These are phyloP conservation scores for Tragopan temminckii DNA, from an alignment of 2,797 vertebrate genomes.

Conservation along the genomic window DNA sequence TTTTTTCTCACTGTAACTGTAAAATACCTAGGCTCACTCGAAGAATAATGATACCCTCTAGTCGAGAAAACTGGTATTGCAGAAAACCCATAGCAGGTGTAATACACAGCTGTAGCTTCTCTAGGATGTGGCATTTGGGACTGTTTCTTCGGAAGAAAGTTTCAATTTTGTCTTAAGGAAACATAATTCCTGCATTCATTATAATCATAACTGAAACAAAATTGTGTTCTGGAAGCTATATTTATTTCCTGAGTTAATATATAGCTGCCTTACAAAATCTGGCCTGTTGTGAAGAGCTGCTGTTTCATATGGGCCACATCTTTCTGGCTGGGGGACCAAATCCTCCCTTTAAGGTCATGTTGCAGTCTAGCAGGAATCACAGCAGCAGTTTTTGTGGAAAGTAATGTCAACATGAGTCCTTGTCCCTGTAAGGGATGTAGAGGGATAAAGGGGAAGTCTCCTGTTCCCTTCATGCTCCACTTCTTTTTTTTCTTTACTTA, in stretches of 20 bases:
- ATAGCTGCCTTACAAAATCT: background rate
- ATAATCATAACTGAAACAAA: no score
- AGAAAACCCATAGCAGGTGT: background rate
- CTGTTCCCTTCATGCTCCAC: background rate
- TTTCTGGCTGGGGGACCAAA: background rate
- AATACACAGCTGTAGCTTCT: background rate
- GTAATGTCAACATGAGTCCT: background rate
- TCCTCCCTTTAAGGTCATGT: background rate
- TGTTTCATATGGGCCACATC: background rate
- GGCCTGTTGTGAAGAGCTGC: background rate
- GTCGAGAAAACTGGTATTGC: background rate
- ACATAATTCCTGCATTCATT: background rate
- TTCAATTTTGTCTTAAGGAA: background rate
- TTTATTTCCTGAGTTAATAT: background rate
- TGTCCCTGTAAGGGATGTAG: background rate
- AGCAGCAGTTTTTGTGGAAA: background rate
- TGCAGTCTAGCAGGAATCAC: background rate
- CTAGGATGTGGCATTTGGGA: rapidly evolving
- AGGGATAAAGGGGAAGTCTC: background rate
- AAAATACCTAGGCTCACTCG: background rate
- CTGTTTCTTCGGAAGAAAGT: background rate
- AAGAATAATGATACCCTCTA: constrained; percentile 29
- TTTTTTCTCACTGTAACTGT: background rate
- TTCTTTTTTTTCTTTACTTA: background rate
- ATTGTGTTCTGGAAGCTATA: background rate